Evolutionary conservation across 2,888 invertebrate species (phyloP).

Genomic region (Catocala nupta): DNA sequence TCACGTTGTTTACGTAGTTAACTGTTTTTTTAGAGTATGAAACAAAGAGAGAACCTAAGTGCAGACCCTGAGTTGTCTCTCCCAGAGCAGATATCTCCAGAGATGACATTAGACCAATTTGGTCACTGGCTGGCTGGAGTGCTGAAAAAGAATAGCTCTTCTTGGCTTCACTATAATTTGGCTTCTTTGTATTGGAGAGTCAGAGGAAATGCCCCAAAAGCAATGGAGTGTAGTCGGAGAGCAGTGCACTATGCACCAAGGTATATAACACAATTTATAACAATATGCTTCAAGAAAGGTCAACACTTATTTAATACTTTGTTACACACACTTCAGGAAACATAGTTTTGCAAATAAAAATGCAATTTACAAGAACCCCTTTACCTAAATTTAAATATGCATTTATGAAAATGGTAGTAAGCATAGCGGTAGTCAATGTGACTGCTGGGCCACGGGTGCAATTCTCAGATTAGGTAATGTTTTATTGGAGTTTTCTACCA

Average conservation of each 20-base stretch:
- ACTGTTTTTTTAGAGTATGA: slow-evolving; percentile 69
- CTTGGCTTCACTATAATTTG: slow-evolving; percentile 93
- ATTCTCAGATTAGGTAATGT: too few relatives aligned
- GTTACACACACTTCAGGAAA: too few relatives aligned
- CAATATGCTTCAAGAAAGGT: neutral
- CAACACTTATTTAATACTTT: too few relatives aligned
- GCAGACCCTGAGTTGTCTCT: slow-evolving; percentile 63
- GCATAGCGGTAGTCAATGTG: too few relatives aligned
- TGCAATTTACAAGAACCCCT: too few relatives aligned
- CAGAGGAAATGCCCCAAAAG: slow-evolving; percentile 91
- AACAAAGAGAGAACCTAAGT: slow-evolving; percentile 70
- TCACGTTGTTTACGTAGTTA: neutral
- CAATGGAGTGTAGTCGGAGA: slow-evolving; percentile 92
- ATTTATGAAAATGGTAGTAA: too few relatives aligned
- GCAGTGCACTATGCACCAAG: slow-evolving; percentile 92
- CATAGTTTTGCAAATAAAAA: too few relatives aligned
- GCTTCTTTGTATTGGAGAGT: slow-evolving; percentile 93
- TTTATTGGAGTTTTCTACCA: too few relatives aligned
- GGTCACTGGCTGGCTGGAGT: slow-evolving; percentile 89
- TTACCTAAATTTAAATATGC: too few relatives aligned
- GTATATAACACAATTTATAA: slow-evolving; percentile 69
- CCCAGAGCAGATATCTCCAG: slow-evolving; percentile 64
- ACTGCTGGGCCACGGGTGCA: too few relatives aligned
- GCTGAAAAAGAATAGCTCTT: slow-evolving; percentile 89
- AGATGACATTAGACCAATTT: slow-evolving; percentile 74